Conservation (phyloP, 2,797 vertebrate genomes). For the Hybognathus amarus region DNA sequence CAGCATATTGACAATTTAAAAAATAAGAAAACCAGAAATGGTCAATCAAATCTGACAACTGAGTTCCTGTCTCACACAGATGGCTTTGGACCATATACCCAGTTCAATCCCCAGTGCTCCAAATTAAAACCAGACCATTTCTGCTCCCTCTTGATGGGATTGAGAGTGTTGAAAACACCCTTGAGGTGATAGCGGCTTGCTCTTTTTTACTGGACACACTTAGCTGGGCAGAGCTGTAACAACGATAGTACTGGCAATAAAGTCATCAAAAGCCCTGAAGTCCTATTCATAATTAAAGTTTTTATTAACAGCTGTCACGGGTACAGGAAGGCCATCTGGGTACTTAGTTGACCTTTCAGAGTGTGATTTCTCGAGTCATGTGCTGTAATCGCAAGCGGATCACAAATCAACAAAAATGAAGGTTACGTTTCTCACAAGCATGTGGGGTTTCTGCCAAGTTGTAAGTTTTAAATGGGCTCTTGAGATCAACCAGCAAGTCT, state of each 20-base stretch:
- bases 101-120: constrained; percentile 42
- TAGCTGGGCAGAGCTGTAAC: constrained; percentile 8
- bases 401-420: constrained; percentile 35
- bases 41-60: constrained; percentile 52
- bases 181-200: constrained; percentile 26
- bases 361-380: constrained; percentile 16
- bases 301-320: constrained; percentile 41
- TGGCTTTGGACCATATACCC: constrained; percentile 24
- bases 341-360: constrained; percentile 43
- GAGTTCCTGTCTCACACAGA: constrained; percentile 14
- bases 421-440: constrained; percentile 20
- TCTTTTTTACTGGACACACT: not conserved
- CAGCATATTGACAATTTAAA: constrained; percentile 36
- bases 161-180: constrained; percentile 34
- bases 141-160: constrained; percentile 44
- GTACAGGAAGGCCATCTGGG: constrained; percentile 21
- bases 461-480: constrained; percentile 36
- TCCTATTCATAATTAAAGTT: constrained; percentile 45
- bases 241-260: constrained; percentile 21
- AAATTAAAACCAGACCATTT: constrained; percentile 50
- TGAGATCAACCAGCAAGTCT: not conserved
- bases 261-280: constrained; percentile 38
- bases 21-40: constrained; percentile 18
- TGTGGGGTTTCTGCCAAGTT: not conserved
- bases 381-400: constrained; percentile 11